Percentiles rank a stretch among this genome's conserved stretches.
These are phyloP conservation scores for Zhuqinia jingwanae DNA, from an alignment of 2,888 invertebrate species.

Conservation along the genomic window DNA sequence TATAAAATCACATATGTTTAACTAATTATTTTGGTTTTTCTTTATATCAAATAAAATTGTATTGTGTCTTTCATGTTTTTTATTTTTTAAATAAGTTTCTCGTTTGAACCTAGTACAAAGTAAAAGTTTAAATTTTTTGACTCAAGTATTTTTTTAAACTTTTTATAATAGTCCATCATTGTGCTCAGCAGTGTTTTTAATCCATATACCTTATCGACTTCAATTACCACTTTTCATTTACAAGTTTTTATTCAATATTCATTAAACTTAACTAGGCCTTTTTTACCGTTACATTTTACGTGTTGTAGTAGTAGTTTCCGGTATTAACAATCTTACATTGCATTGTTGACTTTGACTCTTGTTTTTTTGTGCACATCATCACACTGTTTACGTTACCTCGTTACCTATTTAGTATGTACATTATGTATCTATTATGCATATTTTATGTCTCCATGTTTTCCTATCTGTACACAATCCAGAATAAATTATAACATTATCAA, in stretches of 20 bases:
- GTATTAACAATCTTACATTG: slow-evolving; percentile 24
- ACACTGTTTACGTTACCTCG: neutral
- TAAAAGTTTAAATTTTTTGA: too few species aligned
- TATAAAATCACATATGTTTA: too few species aligned
- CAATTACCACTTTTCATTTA: neutral
- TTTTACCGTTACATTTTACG: neutral
- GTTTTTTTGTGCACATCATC: slow-evolving; percentile 3
- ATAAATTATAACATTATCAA: neutral
- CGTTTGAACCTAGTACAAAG: too few species aligned
- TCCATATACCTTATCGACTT: neutral
- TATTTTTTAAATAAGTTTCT: too few species aligned
- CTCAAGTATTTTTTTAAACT: too few species aligned
- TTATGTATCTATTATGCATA: neutral
- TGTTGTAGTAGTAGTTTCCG: neutral
- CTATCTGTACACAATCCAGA: neutral
- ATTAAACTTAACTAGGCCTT: slow-evolving; percentile 24
- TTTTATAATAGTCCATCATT: too few species aligned
- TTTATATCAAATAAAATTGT: too few species aligned
- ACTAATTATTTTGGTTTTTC: too few species aligned
- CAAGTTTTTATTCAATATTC: too few species aligned
- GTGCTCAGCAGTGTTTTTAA: too few species aligned
- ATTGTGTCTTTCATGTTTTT: too few species aligned
- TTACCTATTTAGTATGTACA: too few species aligned
- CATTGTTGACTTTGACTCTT: slow-evolving; percentile 21
- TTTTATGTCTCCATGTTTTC: neutral